A percentile compares a stretch with the other conserved stretches of the same genome.
Evolutionary conservation across 2,888 invertebrate genomes (phyloP).

Genomic region (Macaria liturata): DNA sequence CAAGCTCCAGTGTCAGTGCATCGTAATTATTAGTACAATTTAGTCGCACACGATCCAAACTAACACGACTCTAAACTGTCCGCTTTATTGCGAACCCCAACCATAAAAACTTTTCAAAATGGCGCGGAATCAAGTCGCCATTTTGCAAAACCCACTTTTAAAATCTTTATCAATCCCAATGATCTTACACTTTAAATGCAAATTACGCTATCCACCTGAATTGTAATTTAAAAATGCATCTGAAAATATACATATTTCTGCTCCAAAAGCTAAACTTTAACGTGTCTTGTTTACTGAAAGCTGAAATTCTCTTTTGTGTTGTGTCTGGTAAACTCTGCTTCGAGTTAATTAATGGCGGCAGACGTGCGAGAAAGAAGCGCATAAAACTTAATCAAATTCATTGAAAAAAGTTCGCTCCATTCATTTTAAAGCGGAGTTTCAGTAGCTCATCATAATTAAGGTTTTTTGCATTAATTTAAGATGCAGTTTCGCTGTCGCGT

Average conservation of each 20-base stretch:
- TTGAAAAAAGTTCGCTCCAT: constrained; percentile 25
- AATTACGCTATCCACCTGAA: constrained; percentile 2
- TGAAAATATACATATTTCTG: constrained; percentile 2
- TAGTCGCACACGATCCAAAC: constrained; percentile 9
- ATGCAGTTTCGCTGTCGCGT: constrained; percentile 25
- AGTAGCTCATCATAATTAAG: constrained; percentile 29
- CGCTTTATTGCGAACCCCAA: constrained; percentile 6
- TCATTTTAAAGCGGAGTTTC: constrained; percentile 25
- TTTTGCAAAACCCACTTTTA: constrained; percentile 2
- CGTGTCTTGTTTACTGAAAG: background rate
- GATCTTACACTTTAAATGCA: constrained; percentile 12
- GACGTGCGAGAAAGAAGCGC: constrained; percentile 20
- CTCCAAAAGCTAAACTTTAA: constrained; percentile 1
- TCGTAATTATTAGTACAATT: constrained; percentile 12
- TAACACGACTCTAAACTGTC: constrained; percentile 12
- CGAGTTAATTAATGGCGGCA: constrained; percentile 18
- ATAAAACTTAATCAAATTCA: constrained; percentile 29
- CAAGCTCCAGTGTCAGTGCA: background rate
- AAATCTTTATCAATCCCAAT: constrained; percentile 15
- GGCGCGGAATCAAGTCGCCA: constrained; percentile 10
- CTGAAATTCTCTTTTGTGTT: too few relatives aligned
- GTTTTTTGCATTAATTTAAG: constrained; percentile 29
- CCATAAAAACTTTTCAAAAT: constrained; percentile 1
- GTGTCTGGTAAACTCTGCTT: background rate
- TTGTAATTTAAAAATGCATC: constrained; percentile 2